Percentiles rank a stretch among this genome's conserved stretches.
phyloP scores from a whole-genome alignment of 37 sponge, comb jelly and placozoan genomes.

The Beroe forskalii region DNA sequence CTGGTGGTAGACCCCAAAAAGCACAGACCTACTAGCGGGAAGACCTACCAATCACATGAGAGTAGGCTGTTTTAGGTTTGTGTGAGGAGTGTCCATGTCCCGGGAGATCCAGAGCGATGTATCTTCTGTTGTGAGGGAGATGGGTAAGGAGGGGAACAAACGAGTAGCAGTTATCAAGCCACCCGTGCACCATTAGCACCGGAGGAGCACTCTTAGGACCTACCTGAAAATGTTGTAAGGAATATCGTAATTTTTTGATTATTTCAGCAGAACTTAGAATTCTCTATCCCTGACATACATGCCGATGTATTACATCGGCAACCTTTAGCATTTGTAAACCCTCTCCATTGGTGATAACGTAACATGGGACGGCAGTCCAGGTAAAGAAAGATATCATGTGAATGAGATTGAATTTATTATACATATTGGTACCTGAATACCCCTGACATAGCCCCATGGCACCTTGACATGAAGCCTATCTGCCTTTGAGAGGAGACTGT shows the following conservation, averaged over 20 bases:
- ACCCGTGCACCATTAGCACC: slow-evolving; percentile 32
- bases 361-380: too few relatives aligned
- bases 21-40: too few relatives aligned
- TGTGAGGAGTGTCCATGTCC: slow-evolving; percentile 36
- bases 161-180: slow-evolving; percentile 56
- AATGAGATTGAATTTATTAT: too few relatives aligned
- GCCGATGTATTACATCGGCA: too few relatives aligned
- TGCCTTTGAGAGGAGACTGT: neutral
- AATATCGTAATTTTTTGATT: neutral
- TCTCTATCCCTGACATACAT: too few relatives aligned
- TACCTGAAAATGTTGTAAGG: neutral
- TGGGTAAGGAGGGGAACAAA: slow-evolving; percentile 10
- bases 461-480: neutral
- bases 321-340: too few relatives aligned
- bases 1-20: too few relatives aligned
- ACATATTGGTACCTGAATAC: slow-evolving; percentile 3
- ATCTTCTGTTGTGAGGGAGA: neutral
- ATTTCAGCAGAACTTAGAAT: too few relatives aligned
- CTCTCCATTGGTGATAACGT: too few relatives aligned
- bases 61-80: slow-evolving; percentile 4
- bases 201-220: slow-evolving; percentile 13
- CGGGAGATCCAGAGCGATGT: slow-evolving; percentile 27
- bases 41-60: slow-evolving; percentile 12
- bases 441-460: slow-evolving; percentile 47
- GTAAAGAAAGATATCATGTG: too few relatives aligned